phyloP scores from a whole-genome alignment of 2,888 invertebrate species.

The Hirtodrosophila trivittata region DNA sequence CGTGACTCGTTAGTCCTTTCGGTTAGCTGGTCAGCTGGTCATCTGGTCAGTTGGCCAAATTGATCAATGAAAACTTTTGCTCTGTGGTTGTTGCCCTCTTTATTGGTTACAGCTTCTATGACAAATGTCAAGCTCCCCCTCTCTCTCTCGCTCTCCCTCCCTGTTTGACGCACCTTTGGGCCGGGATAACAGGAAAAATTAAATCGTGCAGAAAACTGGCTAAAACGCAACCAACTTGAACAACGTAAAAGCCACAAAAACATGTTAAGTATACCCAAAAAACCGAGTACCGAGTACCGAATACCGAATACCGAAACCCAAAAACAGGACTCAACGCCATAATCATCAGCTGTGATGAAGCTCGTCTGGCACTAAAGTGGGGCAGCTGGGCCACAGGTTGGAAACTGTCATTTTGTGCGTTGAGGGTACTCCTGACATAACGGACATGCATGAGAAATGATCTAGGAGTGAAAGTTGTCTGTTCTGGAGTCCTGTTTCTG shows the following conservation, averaged over 20 bases:
- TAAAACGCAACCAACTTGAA: constrained; percentile 58
- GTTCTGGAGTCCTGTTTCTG: constrained; percentile 34
- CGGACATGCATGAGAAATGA: constrained; percentile 49
- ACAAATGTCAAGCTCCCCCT: no score
- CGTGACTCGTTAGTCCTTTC: constrained; percentile 4
- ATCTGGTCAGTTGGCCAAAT: constrained; percentile 13
- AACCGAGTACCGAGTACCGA: no score
- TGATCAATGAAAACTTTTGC: constrained; percentile 11
- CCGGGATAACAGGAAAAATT: constrained; percentile 13
- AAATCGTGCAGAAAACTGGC: constrained; percentile 70
- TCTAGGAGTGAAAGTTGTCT: constrained; percentile 9
- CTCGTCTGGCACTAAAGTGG: no score
- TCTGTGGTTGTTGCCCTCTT: constrained; percentile 6
- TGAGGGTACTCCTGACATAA: constrained; percentile 26
- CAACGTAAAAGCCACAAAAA: constrained; percentile 45
- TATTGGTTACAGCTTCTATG: neutral
- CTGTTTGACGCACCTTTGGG: no score
- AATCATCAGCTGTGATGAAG: constrained; percentile 29
- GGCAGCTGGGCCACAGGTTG: constrained; percentile 16
- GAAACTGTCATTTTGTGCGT: constrained; percentile 26
- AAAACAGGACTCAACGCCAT: constrained; percentile 26
- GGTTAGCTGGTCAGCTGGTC: constrained; percentile 1
- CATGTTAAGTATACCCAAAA: constrained; percentile 46
- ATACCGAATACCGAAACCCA: constrained; percentile 37
- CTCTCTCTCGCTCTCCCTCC: no score